Evolutionary conservation across 2,888 invertebrate species (phyloP).

Genomic region (Leucophenga maculata): DNA sequence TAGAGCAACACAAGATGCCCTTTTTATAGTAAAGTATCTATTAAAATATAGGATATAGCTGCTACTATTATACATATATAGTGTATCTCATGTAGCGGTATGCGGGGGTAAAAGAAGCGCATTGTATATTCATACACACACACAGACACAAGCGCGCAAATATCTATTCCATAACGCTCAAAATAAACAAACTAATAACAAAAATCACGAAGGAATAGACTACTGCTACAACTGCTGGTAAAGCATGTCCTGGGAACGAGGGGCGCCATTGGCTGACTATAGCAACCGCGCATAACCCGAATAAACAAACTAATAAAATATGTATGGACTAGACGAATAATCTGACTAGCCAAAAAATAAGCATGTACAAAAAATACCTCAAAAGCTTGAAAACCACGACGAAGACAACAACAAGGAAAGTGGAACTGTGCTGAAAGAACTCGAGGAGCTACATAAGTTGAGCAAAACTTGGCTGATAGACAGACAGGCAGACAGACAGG

Average conservation of each 20-base stretch:
- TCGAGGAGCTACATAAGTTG: not conserved
- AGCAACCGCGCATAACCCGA: conserved; percentile 72
- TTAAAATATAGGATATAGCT: not conserved
- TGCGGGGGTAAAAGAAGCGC: not conserved
- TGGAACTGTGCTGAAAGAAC: conserved; percentile 21
- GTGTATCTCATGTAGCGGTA: not conserved
- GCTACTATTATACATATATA: not conserved
- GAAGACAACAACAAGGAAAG: conserved; percentile 10
- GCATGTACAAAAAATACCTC: conserved; percentile 32
- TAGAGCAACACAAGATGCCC: not conserved
- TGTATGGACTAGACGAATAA: conserved; percentile 41
- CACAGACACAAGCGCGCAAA: not conserved
- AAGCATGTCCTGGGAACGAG: not conserved
- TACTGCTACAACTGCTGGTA: conserved; percentile 26
- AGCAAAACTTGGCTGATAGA: too few species aligned
- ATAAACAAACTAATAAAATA: conserved; percentile 73
- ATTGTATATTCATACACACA: not conserved
- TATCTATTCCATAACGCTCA: conserved; percentile 38
- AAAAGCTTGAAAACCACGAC: conserved; percentile 30
- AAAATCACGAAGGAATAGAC: conserved; percentile 57
- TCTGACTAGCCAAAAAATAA: conserved; percentile 32
- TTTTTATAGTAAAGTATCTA: not conserved
- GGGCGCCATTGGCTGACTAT: conserved; percentile 52
- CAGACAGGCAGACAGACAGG: not conserved
- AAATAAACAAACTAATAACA: conserved; percentile 66